A percentile compares a stretch with the other conserved stretches of the same genome.
These are phyloP conservation scores for Semnopithecus entellus DNA, from an alignment of 2,113 vertebrate genomes.

Conservation along the genomic window DNA sequence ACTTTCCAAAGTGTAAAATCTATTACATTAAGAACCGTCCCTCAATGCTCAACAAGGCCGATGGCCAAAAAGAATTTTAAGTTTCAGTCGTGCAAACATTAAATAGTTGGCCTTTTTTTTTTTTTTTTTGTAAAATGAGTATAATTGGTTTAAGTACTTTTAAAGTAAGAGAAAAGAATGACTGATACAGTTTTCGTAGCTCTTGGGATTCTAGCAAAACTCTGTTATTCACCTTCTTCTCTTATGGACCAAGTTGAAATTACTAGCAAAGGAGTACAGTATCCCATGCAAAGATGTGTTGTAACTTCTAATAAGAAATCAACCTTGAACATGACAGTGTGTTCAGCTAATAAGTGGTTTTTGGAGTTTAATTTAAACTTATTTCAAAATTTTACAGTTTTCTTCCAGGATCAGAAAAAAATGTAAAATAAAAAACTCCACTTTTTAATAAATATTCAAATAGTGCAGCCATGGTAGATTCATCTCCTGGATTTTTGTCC, in stretches of 20 bases:
- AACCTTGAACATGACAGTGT: neutral
- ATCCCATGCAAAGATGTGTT: neutral
- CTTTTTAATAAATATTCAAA: neutral
- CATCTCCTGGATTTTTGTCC: neutral
- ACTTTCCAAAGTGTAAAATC: neutral
- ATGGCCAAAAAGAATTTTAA: neutral
- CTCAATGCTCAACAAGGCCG: neutral
- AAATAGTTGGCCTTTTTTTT: neutral
- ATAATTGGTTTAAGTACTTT: neutral
- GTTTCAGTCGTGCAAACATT: neutral
- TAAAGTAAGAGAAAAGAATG: neutral
- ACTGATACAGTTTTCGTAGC: neutral
- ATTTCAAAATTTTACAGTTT: constrained; percentile 3
- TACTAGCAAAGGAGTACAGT: neutral
- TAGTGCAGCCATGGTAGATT: neutral
- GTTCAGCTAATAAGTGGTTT: neutral
- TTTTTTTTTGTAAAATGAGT: neutral
- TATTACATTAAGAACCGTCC: neutral
- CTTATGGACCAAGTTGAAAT: neutral
- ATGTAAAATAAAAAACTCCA: neutral
- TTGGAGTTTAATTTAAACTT: constrained; percentile 3
- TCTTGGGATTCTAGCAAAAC: neutral
- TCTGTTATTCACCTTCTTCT: neutral
- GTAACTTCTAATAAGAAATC: neutral
- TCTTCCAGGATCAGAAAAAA: neutral